A percentile compares a stretch with the other conserved stretches of the same genome.
phyloP scores from a whole-genome alignment of 2,113 vertebrate genomes.

The Suncus etruscus region DNA sequence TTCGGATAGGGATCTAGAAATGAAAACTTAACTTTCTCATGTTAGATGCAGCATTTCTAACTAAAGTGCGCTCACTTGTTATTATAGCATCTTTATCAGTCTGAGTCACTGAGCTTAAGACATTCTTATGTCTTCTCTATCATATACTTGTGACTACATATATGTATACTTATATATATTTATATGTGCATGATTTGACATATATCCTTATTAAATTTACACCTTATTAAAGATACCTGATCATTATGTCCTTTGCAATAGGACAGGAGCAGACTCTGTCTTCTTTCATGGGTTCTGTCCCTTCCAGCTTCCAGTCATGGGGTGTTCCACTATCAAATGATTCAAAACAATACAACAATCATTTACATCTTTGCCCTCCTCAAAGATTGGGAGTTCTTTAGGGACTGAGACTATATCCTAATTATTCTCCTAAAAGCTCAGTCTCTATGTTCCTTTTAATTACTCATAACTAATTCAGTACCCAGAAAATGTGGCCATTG shows the following conservation, averaged over 20 bases:
- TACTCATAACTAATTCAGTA: not conserved
- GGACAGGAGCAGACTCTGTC: slow-evolving; percentile 58
- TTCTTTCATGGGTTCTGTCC: slow-evolving; percentile 54
- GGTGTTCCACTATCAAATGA: slow-evolving; percentile 67
- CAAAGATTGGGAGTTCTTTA: slow-evolving; percentile 13
- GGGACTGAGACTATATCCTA: not conserved
- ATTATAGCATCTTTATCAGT: slow-evolving; percentile 3
- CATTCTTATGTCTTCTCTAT: slow-evolving; percentile 38
- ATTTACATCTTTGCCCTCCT: slow-evolving; percentile 5
- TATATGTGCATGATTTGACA: slow-evolving; percentile 17
- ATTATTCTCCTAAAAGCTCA: not conserved
- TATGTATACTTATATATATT: not conserved
- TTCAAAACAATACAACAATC: slow-evolving; percentile 62
- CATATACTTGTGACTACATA: slow-evolving; percentile 39
- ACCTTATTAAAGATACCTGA: slow-evolving; percentile 68
- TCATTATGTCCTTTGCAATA: slow-evolving; percentile 71
- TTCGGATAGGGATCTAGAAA: not conserved
- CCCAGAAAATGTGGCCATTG: slow-evolving; percentile 16
- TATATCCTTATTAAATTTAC: slow-evolving; percentile 77
- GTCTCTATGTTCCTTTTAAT: not conserved
- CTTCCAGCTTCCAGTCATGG: slow-evolving; percentile 39
- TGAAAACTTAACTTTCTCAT: not conserved
- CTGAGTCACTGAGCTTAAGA: slow-evolving; percentile 60
- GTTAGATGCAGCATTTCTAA: not conserved
- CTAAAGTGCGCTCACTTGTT: not conserved